A percentile compares a stretch with the other conserved stretches of the same genome.
Conservation (phyloP, 2,888 invertebrate species). For the Lottia gigantea region DNA sequence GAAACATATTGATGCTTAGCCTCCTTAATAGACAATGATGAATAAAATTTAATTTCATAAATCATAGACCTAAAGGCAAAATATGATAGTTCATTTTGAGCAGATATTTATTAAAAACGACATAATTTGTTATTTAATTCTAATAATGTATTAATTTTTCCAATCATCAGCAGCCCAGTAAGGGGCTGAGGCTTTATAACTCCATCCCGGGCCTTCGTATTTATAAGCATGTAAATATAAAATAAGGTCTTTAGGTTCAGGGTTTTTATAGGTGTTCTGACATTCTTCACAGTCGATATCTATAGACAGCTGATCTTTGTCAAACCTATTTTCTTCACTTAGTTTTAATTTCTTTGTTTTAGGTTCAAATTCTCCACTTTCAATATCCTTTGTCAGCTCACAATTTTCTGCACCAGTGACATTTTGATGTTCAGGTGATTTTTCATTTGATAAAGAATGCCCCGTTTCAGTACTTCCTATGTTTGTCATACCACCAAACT, state of each 20-base stretch:
- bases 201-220: conserved; percentile 87
- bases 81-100: too few relatives aligned
- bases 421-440: background rate
- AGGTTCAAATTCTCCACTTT: conserved; percentile 11
- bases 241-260: conserved; percentile 88
- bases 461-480: too few relatives aligned
- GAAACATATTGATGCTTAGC: too few relatives aligned
- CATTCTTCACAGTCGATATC: conserved; percentile 94
- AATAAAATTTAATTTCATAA: too few relatives aligned
- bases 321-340: conserved; percentile 33
- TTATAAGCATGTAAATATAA: conserved; percentile 90
- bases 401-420: background rate
- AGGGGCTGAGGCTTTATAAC: conserved; percentile 90
- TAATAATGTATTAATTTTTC: conserved; percentile 70
- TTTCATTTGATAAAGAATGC: background rate
- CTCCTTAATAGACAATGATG: too few relatives aligned
- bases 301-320: conserved; percentile 68
- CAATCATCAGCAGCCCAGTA: conserved; percentile 91
- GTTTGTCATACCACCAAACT: conserved; percentile 29
- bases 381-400: background rate
- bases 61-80: too few relatives aligned
- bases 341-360: background rate
- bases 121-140: too few relatives aligned
- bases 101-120: too few relatives aligned
- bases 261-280: conserved; percentile 90